Evolutionary conservation across 2,888 invertebrate species (phyloP), one percentile per base, ranked within the genome.

Genomic region (Archips xylosteana): DNA sequence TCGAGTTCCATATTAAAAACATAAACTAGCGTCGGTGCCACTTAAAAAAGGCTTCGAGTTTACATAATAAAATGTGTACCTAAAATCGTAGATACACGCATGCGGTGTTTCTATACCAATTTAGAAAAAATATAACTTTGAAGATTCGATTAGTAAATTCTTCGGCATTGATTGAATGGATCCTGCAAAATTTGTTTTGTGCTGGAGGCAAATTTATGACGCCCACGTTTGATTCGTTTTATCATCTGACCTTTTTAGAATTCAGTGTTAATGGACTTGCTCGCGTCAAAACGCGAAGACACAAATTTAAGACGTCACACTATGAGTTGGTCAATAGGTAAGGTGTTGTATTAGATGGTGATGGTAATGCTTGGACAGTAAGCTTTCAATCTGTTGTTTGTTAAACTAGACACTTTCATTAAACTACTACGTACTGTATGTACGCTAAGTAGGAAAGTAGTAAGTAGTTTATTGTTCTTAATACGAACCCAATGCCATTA

Each of bases 1-100:
- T 85, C 80, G 83, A 81, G 85, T 88, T 89, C 79, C 79, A 83
- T 83, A 81, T 91, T 87, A 85, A 86, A 87, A 89, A 85, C 81
- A 81, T 80, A 85, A 89, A 86, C 83, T 84, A 84, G 81, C 68
- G 49, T 15, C 83, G 82, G 82, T 84, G 81, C 84, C 83, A 84
- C 82, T 84, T 73, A 57, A 73, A 73, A 73, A 73, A 49, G 57
- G 59, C 63, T 68, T 59, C 63, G 42, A 51, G 68, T 73, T 69
- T 73, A 64, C 42, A 59, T 69, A 73, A 62, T 69, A 64, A 64
- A 71, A 73, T 63, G 12, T 57, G 54, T 72, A 57, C 62, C 62
- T 68, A 64, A 71, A 61, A 32, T 42, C 39, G 70, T 49, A 59
- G 39, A 12, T 39, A 59, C 23, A 49, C 61, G 49, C 61, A 61